Evolutionary conservation across 2,888 invertebrate genomes (phyloP).

Genomic region (Tenthredo scrophulariae): DNA sequence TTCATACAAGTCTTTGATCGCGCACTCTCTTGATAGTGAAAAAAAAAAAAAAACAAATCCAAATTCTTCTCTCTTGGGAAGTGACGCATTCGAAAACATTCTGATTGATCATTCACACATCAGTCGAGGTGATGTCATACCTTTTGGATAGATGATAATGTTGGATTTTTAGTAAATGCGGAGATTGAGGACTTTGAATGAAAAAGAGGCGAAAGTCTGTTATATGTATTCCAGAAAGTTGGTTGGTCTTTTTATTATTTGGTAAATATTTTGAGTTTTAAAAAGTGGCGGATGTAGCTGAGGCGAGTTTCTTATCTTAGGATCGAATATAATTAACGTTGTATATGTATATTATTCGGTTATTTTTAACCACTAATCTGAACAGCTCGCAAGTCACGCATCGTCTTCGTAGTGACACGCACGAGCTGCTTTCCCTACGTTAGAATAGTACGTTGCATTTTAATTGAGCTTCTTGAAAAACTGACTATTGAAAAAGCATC

Average conservation of each 20-base stretch:
- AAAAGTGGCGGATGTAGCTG: background rate
- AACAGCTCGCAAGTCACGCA: constrained; percentile 6
- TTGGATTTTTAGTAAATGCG: background rate
- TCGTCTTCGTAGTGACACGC: constrained; percentile 24
- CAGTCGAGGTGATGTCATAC: background rate
- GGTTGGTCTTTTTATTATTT: background rate
- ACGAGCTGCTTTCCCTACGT: constrained; percentile 11
- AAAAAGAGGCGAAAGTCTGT: background rate
- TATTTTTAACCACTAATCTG: constrained; percentile 29
- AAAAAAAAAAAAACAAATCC: background rate
- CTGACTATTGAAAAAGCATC: background rate
- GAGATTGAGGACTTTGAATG: background rate
- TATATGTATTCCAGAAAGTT: background rate
- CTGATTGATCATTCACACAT: background rate
- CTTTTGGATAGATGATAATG: background rate
- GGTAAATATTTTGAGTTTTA: background rate
- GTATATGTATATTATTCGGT: background rate
- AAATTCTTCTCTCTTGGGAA: background rate
- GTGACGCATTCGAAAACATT: background rate
- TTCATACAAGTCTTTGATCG: background rate
- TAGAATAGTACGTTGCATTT: constrained; percentile 9
- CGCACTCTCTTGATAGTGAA: background rate
- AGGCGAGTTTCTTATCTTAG: background rate
- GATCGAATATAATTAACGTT: constrained; percentile 10
- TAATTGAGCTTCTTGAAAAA: background rate